phyloP scores from a whole-genome alignment of 2,888 invertebrate species.

The Leucophenga montana region DNA sequence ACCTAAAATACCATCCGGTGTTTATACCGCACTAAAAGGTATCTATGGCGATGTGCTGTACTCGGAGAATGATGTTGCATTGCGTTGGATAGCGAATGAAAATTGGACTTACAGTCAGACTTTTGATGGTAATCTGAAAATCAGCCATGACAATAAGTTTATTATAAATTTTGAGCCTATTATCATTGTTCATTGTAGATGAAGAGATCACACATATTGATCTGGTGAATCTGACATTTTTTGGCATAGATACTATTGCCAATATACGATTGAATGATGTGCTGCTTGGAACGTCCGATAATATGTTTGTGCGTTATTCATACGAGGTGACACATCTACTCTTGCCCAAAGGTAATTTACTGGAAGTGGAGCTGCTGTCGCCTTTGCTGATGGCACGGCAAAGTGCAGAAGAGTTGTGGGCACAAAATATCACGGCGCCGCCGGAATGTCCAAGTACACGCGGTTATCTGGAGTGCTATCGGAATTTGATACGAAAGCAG shows the following conservation, averaged over 20 bases:
- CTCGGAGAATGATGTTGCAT: slow-evolving; percentile 83
- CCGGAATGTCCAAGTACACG: slow-evolving; percentile 83
- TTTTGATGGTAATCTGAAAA: slow-evolving; percentile 77
- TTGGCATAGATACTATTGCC: slow-evolving; percentile 91
- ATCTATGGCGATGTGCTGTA: slow-evolving; percentile 72
- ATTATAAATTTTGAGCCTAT: neutral
- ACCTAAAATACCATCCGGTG: slow-evolving; percentile 65
- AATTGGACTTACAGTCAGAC: slow-evolving; percentile 84
- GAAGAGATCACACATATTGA: slow-evolving; percentile 49
- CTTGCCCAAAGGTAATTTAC: slow-evolving; percentile 74
- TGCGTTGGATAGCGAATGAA: slow-evolving; percentile 87
- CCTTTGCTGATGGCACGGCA: slow-evolving; percentile 77
- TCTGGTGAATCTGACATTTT: slow-evolving; percentile 77
- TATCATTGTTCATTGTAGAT: slow-evolving; percentile 34
- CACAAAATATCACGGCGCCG: slow-evolving; percentile 73
- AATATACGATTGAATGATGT: slow-evolving; percentile 82
- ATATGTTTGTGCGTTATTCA: slow-evolving; percentile 89
- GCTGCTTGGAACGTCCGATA: slow-evolving; percentile 79
- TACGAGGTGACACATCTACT: slow-evolving; percentile 78
- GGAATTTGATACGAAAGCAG: slow-evolving; percentile 93
- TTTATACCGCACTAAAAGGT: slow-evolving; percentile 61
- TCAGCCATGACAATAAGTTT: neutral
- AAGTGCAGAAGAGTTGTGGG: slow-evolving; percentile 61
- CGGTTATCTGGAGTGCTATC: slow-evolving; percentile 93
- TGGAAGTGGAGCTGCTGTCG: slow-evolving; percentile 79